Conservation (phyloP, 2,113 vertebrate species). For the Hymenochirus boettgeri region DNA sequence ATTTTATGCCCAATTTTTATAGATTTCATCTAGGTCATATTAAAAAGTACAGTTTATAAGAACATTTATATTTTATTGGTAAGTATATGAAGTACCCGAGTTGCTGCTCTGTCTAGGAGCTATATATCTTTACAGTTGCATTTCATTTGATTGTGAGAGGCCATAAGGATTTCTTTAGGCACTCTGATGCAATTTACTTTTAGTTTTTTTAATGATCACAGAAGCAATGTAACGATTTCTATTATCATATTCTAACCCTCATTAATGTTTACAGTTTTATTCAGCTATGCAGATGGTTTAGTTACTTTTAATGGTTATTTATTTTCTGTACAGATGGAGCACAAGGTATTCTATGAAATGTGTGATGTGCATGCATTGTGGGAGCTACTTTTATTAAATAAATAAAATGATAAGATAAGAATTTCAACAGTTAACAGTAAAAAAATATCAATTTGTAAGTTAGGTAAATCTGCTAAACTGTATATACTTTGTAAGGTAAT, state of each 20-base stretch:
- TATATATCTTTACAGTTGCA: neutral
- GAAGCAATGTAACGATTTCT: neutral
- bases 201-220: neutral
- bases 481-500: no score
- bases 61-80: neutral
- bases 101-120: neutral
- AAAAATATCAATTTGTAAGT: no score
- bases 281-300: no score
- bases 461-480: no score
- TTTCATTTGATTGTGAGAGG: neutral
- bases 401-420: no score
- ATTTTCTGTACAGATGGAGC: no score
- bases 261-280: no score
- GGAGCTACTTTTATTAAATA: no score
- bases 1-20: slow-evolving; percentile 13
- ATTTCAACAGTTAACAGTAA: no score
- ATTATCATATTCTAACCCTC: neutral
- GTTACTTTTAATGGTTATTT: no score
- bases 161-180: neutral
- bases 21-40: slow-evolving; percentile 1
- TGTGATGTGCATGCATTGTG: no score
- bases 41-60: neutral
- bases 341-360: no score
- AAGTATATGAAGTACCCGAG: neutral
- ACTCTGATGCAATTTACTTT: neutral